A percentile compares a stretch with the other conserved stretches of the same genome.
phyloP scores from a whole-genome alignment of 2,113 vertebrate species.

The Onychostruthus taczanowskii region DNA sequence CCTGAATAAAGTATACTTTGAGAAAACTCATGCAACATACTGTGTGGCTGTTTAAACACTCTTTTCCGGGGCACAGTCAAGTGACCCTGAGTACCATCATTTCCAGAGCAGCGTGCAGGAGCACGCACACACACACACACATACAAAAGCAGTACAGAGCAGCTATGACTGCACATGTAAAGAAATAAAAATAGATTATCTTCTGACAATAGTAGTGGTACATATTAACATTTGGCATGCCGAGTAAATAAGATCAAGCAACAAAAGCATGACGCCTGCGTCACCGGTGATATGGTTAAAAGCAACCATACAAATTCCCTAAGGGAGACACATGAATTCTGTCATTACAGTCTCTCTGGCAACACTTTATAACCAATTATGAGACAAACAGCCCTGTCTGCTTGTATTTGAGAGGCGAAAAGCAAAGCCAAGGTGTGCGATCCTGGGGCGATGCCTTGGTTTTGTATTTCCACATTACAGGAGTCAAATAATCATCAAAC shows the following conservation, averaged over 20 bases:
- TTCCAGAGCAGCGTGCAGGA: not conserved
- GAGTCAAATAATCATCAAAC: not conserved
- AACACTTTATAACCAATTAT: not conserved
- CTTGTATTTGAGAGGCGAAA: not conserved
- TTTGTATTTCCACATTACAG: not conserved
- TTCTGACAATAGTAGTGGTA: conserved; percentile 52
- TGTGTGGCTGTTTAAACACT: not conserved
- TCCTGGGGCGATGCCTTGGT: not conserved
- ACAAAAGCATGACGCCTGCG: conserved; percentile 72
- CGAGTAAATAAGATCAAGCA: conserved; percentile 52
- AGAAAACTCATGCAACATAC: conserved; percentile 47
- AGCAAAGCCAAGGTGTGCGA: not conserved
- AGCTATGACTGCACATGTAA: conserved; percentile 9
- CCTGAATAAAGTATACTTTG: not conserved
- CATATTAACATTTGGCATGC: conserved; percentile 53
- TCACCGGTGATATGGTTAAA: conserved; percentile 44
- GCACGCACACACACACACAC: not conserved
- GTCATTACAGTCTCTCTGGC: not conserved
- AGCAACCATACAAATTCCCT: conserved; percentile 29
- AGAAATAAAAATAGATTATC: conserved; percentile 56
- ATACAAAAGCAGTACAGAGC: conserved; percentile 11
- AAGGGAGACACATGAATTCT: not conserved
- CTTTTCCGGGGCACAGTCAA: not conserved
- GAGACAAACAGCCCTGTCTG: not conserved
- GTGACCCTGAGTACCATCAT: not conserved